These are phyloP conservation scores for Cryptocephalus primarius DNA, from an alignment of 2,888 invertebrate genomes.

Conservation along the genomic window DNA sequence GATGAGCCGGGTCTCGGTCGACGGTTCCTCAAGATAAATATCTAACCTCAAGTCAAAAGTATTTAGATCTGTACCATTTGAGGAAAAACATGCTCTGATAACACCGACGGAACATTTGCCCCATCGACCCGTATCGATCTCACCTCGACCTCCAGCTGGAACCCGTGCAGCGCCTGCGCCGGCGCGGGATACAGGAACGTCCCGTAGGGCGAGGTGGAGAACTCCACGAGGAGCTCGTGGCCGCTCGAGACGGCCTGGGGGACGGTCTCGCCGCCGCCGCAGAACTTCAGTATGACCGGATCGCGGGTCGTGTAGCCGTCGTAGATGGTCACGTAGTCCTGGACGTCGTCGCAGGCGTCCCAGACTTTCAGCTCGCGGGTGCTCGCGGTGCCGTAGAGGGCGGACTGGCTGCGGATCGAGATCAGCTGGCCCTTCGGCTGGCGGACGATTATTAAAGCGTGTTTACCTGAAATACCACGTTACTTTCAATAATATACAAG, in stretches of 20 bases:
- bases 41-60: no score
- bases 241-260: slow-evolving; percentile 81
- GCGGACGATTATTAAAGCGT: slow-evolving; percentile 75
- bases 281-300: slow-evolving; percentile 80
- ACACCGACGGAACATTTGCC: no score
- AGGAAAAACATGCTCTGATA: no score
- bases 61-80: no score
- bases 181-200: slow-evolving; percentile 76
- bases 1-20: no score
- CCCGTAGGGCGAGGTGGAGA: slow-evolving; percentile 81
- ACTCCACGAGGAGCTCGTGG: slow-evolving; percentile 79
- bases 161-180: slow-evolving; percentile 70
- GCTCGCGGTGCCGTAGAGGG: slow-evolving; percentile 48
- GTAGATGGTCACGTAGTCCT: slow-evolving; percentile 78
- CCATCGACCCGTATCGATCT: no score
- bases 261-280: slow-evolving; percentile 78
- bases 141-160: slow-evolving; percentile 75
- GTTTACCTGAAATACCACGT: slow-evolving; percentile 61
- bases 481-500: no score
- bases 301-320: slow-evolving; percentile 82
- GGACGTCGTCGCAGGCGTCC: slow-evolving; percentile 76
- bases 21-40: no score
- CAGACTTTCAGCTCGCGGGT: slow-evolving; percentile 50
- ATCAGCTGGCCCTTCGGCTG: slow-evolving; percentile 79
- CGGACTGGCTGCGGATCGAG: slow-evolving; percentile 69